A percentile compares a stretch with the other conserved stretches of the same genome.
phyloP scores from a whole-genome alignment of 2,113 vertebrate genomes.

The Scomber scombrus region DNA sequence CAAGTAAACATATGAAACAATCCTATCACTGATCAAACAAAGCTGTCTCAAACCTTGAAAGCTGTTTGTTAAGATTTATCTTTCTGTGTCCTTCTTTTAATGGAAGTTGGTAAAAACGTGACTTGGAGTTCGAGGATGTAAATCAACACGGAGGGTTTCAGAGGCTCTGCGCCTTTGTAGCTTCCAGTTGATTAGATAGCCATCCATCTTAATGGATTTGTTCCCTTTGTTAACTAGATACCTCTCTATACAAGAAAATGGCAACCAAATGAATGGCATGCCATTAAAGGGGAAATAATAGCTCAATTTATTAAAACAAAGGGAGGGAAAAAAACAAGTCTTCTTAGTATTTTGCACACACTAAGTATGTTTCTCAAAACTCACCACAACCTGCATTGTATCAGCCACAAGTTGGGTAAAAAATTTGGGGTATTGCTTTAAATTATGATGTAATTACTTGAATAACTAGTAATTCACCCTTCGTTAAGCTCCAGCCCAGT shows the following conservation, averaged over 20 bases:
- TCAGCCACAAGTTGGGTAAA: background rate
- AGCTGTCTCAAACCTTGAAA: slow-evolving; percentile 24
- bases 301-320: slow-evolving; percentile 76
- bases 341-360: slow-evolving; percentile 60
- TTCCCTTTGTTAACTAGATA: slow-evolving; percentile 77
- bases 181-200: slow-evolving; percentile 75
- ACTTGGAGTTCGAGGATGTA: slow-evolving; percentile 10
- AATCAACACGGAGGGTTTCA: slow-evolving; percentile 51
- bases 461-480: too few species aligned
- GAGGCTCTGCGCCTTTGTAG: slow-evolving; percentile 60
- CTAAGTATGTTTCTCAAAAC: slow-evolving; percentile 39
- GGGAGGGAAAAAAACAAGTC: slow-evolving; percentile 54
- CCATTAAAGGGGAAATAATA: slow-evolving; percentile 78
- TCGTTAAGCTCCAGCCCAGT: too few species aligned
- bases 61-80: slow-evolving; percentile 14
- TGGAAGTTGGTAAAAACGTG: slow-evolving; percentile 33
- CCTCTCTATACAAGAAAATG: slow-evolving; percentile 59
- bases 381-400: slow-evolving; percentile 19
- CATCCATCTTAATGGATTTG: slow-evolving; percentile 78
- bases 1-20: slow-evolving; percentile 45
- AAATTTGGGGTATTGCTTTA: too few species aligned
- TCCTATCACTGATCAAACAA: slow-evolving; percentile 53
- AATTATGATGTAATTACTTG: too few species aligned
- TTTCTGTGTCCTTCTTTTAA: slow-evolving; percentile 20
- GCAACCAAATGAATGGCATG: slow-evolving; percentile 73